A percentile compares a stretch with the other conserved stretches of the same genome.
Evolutionary conservation across 2,888 invertebrate genomes (phyloP).

Genomic region (Diaprepes abbreviatus): DNA sequence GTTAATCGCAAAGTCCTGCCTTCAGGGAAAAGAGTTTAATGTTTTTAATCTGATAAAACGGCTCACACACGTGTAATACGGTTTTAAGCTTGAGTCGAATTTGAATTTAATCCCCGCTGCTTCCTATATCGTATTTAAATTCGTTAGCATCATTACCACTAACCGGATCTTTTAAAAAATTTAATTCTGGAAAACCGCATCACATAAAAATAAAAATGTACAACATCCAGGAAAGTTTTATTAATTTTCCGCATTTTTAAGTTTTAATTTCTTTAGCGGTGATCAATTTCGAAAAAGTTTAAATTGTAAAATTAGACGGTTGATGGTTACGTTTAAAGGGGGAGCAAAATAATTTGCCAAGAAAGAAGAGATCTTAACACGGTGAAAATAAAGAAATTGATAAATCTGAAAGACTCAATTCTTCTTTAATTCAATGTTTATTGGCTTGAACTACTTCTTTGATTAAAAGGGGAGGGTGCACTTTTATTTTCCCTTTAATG

Average conservation of each 20-base stretch:
- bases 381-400: constrained; percentile 55
- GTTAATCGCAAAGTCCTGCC: constrained; percentile 30
- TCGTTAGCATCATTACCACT: constrained; percentile 36
- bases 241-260: constrained; percentile 39
- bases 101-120: constrained; percentile 29
- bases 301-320: constrained; percentile 28
- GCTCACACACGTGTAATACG: constrained; percentile 41
- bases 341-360: constrained; percentile 35
- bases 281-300: constrained; percentile 38
- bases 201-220: constrained; percentile 1
- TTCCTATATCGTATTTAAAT: constrained; percentile 36
- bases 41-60: constrained; percentile 42
- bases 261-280: constrained; percentile 32
- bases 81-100: constrained; percentile 37
- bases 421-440: constrained; percentile 61
- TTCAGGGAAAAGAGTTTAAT: constrained; percentile 39
- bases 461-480: constrained; percentile 60
- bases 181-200: constrained; percentile 20
- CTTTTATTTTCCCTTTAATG: constrained; percentile 57
- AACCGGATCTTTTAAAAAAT: constrained; percentile 30
- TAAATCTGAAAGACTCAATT: constrained; percentile 59
- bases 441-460: constrained; percentile 61
- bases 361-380: constrained; percentile 12
- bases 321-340: constrained; percentile 24
- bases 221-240: constrained; percentile 4